These are phyloP conservation scores for Cydia amplana DNA, from an alignment of 1,140 invertebrate genomes.

Conservation along the genomic window DNA sequence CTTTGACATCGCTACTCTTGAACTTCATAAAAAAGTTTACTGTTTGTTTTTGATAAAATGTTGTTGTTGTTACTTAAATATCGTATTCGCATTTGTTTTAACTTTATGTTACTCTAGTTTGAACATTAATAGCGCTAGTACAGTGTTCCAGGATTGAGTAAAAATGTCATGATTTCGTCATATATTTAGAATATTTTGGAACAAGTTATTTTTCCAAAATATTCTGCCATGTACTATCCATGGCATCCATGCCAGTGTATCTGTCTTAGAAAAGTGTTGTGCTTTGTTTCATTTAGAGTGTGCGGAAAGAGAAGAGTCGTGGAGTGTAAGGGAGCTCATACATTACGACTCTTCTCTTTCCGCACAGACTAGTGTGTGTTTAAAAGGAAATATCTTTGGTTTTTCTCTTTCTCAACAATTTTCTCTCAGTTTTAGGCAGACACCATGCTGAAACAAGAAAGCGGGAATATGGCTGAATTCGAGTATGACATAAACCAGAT, in stretches of 20 bases:
- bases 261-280: too few species aligned
- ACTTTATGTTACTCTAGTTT: background rate
- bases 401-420: background rate
- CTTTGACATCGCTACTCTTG: slow-evolving; percentile 2
- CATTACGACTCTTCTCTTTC: too few species aligned
- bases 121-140: background rate
- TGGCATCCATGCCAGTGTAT: too few species aligned
- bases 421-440: background rate
- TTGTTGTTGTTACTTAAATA: background rate
- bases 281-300: too few species aligned
- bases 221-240: too few species aligned
- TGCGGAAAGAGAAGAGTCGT: too few species aligned
- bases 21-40: slow-evolving; percentile 4
- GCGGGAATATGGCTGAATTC: background rate
- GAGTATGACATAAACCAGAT: background rate
- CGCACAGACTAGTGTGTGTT: too few species aligned
- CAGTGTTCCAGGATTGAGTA: background rate
- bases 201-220: too few species aligned
- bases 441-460: slow-evolving; percentile 21
- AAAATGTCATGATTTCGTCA: background rate
- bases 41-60: background rate
- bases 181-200: background rate
- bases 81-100: background rate
- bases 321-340: too few species aligned
- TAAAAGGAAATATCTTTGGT: background rate